Conservation (phyloP, 2,113 vertebrate genomes). For the Argyrosomus japonicus region DNA sequence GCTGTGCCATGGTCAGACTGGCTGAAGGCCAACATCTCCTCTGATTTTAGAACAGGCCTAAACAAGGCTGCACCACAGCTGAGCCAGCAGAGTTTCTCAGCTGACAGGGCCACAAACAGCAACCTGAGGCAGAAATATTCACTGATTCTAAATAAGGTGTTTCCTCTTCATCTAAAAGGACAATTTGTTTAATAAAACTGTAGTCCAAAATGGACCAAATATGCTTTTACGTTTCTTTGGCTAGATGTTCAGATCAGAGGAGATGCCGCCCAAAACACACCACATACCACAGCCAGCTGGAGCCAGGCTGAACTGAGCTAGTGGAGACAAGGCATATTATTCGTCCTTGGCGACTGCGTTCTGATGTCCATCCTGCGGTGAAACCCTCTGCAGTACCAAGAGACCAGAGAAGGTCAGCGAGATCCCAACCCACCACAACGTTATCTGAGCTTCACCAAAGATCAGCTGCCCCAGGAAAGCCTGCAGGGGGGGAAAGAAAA, state of each 20-base stretch:
- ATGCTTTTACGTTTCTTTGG: slow-evolving; percentile 28
- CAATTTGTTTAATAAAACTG: no score
- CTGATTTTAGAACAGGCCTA: slow-evolving; percentile 34
- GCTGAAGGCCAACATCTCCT: slow-evolving; percentile 44
- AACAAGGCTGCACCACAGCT: slow-evolving; percentile 19
- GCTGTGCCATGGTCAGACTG: slow-evolving; percentile 13
- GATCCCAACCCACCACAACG: slow-evolving; percentile 94
- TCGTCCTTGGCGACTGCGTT: slow-evolving; percentile 60
- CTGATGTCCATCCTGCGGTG: slow-evolving; percentile 66
- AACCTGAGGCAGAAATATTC: no score
- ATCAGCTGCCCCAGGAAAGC: slow-evolving; percentile 91
- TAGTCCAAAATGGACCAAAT: not conserved
- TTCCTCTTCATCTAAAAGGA: no score
- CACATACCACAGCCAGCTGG: slow-evolving; percentile 11
- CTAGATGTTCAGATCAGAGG: slow-evolving; percentile 34
- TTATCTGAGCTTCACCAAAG: slow-evolving; percentile 89
- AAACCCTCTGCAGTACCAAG: slow-evolving; percentile 87
- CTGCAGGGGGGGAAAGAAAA: slow-evolving; percentile 72
- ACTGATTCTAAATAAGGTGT: no score
- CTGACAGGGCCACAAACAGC: not conserved
- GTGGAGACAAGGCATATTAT: slow-evolving; percentile 57
- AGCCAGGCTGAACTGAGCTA: slow-evolving; percentile 20
- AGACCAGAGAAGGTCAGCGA: slow-evolving; percentile 89
- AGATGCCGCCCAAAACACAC: slow-evolving; percentile 13
- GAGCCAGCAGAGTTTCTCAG: slow-evolving; percentile 18